A percentile compares a stretch with the other conserved stretches of the same genome.
These are phyloP conservation scores for Sebastes trivittatus DNA, from an alignment of 2,797 vertebrate genomes.

Conservation along the genomic window DNA sequence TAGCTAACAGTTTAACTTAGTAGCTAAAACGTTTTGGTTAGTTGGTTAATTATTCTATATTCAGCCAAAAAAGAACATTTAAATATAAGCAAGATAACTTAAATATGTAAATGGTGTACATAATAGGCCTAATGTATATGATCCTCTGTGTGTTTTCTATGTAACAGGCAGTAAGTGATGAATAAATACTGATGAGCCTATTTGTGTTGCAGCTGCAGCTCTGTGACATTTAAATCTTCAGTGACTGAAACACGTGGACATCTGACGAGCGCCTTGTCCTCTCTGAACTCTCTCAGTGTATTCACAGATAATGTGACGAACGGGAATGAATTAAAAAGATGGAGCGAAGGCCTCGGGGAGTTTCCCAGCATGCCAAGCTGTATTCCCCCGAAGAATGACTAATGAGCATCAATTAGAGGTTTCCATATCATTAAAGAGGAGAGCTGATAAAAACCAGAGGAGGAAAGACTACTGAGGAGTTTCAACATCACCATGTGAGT, in stretches of 20 bases:
- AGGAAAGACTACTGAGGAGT: not conserved
- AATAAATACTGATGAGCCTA: not conserved
- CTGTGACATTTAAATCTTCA: constrained; percentile 14
- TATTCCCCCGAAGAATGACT: not conserved
- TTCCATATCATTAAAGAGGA: not conserved
- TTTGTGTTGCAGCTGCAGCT: not conserved
- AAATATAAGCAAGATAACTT: not conserved
- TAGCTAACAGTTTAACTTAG: not conserved
- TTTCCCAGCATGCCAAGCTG: constrained; percentile 22
- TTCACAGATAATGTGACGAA: not conserved
- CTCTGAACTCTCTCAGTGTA: not conserved
- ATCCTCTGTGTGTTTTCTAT: not conserved
- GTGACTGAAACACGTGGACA: not conserved
- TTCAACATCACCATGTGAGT: not conserved
- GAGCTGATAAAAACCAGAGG: not conserved
- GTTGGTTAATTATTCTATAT: not conserved
- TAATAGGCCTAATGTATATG: not conserved
- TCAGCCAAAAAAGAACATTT: not conserved
- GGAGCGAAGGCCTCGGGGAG: not conserved
- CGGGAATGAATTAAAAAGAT: not conserved
- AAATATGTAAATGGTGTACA: not conserved
- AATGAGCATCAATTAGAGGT: constrained; percentile 15
- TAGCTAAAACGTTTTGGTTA: not conserved
- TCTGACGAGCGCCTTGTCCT: not conserved
- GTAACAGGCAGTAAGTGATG: not conserved